phyloP scores from a whole-genome alignment of 2,888 invertebrate species.

The Clanis bilineata region DNA sequence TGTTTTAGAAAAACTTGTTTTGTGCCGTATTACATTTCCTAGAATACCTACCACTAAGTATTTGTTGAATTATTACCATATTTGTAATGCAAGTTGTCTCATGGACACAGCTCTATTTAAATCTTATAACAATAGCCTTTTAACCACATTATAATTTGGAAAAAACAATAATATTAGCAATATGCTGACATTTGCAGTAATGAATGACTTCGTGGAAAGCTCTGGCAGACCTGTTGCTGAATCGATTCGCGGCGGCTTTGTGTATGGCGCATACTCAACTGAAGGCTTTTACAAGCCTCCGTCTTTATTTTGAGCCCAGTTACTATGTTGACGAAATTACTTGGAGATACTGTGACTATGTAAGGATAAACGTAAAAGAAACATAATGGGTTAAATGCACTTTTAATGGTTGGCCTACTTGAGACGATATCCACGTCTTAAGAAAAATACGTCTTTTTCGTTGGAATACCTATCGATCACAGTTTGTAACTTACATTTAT shows the following conservation, averaged over 20 bases:
- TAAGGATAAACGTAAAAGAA: background rate
- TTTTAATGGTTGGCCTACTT: background rate
- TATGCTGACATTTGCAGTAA: background rate
- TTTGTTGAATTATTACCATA: too few species aligned
- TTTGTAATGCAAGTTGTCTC: too few species aligned
- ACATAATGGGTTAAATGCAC: background rate
- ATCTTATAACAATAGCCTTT: too few species aligned
- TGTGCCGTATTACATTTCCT: too few species aligned
- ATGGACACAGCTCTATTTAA: too few species aligned
- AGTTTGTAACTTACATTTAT: background rate
- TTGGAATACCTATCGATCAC: too few species aligned
- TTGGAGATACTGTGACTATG: background rate
- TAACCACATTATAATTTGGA: too few species aligned
- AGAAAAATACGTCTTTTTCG: background rate
- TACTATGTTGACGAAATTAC: constrained; percentile 5
- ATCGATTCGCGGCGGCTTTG: constrained; percentile 61
- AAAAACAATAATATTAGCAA: background rate
- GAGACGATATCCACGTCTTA: too few species aligned
- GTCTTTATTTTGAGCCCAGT: constrained; percentile 32
- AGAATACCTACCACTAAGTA: too few species aligned
- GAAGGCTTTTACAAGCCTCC: constrained; percentile 36
- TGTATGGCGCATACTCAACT: constrained; percentile 47
- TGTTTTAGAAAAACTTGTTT: too few species aligned
- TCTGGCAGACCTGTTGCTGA: constrained; percentile 64
- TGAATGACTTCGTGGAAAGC: constrained; percentile 26